phyloP scores from a whole-genome alignment of 2,888 invertebrate species.

The Aleiodes leptofemur region DNA sequence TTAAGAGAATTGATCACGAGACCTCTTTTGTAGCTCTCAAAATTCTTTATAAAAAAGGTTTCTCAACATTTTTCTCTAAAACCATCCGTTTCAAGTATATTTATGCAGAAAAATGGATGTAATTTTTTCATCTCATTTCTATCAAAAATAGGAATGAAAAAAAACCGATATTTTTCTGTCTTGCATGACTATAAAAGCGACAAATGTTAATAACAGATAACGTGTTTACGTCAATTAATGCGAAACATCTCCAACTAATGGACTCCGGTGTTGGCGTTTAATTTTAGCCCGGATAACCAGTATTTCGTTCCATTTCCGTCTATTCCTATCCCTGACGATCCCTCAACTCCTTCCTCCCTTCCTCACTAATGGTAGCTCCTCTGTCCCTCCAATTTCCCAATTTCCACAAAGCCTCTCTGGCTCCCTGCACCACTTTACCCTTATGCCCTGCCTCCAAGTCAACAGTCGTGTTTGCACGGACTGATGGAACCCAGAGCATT shows the following conservation, averaged over 20 bases:
- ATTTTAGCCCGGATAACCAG: constrained; percentile 47
- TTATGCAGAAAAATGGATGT: too few relatives aligned
- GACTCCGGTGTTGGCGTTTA: constrained; percentile 45
- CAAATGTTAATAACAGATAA: constrained; percentile 23
- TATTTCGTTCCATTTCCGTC: constrained; percentile 44
- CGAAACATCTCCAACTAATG: constrained; percentile 46
- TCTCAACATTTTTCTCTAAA: too few relatives aligned
- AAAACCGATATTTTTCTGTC: too few relatives aligned
- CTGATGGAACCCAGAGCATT: constrained; percentile 7
- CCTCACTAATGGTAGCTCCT: not conserved
- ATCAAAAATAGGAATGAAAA: too few relatives aligned
- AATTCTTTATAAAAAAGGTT: too few relatives aligned
- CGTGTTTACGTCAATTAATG: constrained; percentile 40
- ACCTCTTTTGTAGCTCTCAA: too few relatives aligned
- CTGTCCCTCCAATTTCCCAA: constrained; percentile 2
- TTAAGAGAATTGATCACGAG: too few relatives aligned
- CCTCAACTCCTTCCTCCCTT: constrained; percentile 1
- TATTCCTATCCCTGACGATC: constrained; percentile 15
- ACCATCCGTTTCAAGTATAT: too few relatives aligned
- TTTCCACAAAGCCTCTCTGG: not conserved
- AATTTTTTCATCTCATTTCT: too few relatives aligned
- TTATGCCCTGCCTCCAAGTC: not conserved
- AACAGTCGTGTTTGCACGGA: constrained; percentile 27
- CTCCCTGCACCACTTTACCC: constrained; percentile 1
- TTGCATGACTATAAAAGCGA: not conserved